Base-by-base conservation (phyloP, 2,113 vertebrate genomes). In the Agelaius tricolor region DNA sequence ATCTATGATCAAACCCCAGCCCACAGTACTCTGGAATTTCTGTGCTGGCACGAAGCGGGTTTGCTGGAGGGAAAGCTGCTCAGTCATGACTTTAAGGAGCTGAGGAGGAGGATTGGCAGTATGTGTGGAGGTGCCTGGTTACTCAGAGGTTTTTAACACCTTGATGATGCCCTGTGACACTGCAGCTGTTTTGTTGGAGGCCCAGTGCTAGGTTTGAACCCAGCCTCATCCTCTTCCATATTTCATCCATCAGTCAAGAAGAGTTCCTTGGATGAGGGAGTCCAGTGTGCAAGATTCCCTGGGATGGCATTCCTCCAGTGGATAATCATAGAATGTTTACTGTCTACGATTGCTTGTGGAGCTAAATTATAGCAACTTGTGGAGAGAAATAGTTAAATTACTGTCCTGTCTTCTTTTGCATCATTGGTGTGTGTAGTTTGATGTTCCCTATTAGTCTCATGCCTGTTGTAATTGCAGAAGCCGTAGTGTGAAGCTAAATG, bases 291-390 rank as follows among this genome's bases (percentile, higher is more conserved):
- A 90, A 57, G 78, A 73, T 75, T 76, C 81, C 74, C 67, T 4
- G 86, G 80, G 80, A 91, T 67, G 15, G n/a, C n/a, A 23, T 71
- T 96, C 71, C 84, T 41, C 93, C 58, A 72, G 94, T 26, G 68
- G 72, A 79, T 97, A 97, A 97, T 97, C 97, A 95, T 14, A 93
- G 94, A 79, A 84, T 61, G n/a, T 49, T 26, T 81, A 84, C 68
- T 31, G 87, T 92, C 96, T 28, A 21, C 4, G 18, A 37, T 58
- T 92, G 90, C 90, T 17, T 41, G 52, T 94, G 89, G 96, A 89
- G 96, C 77, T 66, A 95, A 96, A 97, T 97, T 89, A 96, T 5
- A 97, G 94, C 95, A 93, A 75, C 97, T 96, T 68, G 62, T 80
- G 35, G 74, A 83, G 77, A 87, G 78, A 94, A 96, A 92, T 97